Conservation (phyloP, 2,888 invertebrate species). For the Cynaeus angustus region DNA sequence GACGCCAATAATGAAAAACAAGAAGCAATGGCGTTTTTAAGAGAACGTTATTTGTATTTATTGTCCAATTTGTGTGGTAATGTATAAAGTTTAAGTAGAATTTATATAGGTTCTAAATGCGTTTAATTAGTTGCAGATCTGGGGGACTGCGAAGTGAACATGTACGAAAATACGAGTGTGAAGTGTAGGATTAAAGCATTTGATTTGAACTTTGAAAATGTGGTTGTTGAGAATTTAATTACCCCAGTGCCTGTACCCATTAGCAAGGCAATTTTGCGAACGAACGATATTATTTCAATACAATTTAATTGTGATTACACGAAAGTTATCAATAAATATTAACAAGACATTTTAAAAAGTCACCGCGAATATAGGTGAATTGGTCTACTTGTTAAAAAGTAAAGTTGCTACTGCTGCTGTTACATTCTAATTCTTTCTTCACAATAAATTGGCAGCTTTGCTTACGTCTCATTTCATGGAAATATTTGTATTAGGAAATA, state of each 20-base stretch:
- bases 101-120: neutral
- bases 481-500: too few relatives aligned
- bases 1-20: constrained; percentile 50
- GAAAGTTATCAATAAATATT: constrained; percentile 25
- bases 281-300: constrained; percentile 64
- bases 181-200: constrained; percentile 63
- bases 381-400: too few relatives aligned
- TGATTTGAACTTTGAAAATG: constrained; percentile 64
- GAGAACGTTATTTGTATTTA: constrained; percentile 65
- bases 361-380: too few relatives aligned
- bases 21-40: constrained; percentile 62
- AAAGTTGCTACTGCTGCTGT: too few relatives aligned
- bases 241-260: constrained; percentile 61
- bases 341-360: too few relatives aligned
- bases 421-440: too few relatives aligned
- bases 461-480: too few relatives aligned
- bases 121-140: constrained; percentile 55
- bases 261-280: constrained; percentile 63
- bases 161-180: constrained; percentile 66
- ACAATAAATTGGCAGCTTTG: too few relatives aligned
- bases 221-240: constrained; percentile 65
- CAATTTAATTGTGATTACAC: constrained; percentile 48
- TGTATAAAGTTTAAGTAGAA: neutral
- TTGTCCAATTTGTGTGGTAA: constrained; percentile 65
- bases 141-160: constrained; percentile 60